Evolutionary conservation across 2,888 invertebrate genomes (phyloP).

Genomic region (Dolichopus griseipennis): DNA sequence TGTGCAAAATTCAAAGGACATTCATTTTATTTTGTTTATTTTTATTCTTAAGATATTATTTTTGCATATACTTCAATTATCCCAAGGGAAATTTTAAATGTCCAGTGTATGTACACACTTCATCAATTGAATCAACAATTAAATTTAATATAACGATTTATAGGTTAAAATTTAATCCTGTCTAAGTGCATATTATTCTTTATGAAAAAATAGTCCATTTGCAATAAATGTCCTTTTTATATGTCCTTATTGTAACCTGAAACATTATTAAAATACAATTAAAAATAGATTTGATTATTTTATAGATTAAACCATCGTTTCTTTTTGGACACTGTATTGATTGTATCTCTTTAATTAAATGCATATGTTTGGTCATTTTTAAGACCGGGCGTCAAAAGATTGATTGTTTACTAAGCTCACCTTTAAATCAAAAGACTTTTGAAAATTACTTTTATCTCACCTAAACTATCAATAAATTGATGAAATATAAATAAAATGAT

Average conservation of each 20-base stretch:
- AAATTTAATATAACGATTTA: neutral
- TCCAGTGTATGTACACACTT: too few species aligned
- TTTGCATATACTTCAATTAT: neutral
- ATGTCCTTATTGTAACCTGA: neutral
- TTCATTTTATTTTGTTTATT: neutral
- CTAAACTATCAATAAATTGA: neutral
- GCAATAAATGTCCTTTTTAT: too few species aligned
- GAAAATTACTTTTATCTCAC: neutral
- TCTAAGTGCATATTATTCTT: neutral
- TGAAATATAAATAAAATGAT: neutral
- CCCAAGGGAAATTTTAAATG: neutral
- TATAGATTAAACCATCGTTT: too few species aligned
- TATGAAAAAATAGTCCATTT: too few species aligned
- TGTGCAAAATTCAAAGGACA: neutral
- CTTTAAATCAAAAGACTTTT: neutral
- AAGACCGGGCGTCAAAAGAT: neutral
- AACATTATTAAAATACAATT: constrained; percentile 4
- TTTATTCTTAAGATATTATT: neutral
- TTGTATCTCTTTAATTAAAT: neutral
- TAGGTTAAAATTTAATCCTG: neutral
- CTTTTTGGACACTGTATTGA: neutral
- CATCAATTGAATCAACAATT: too few species aligned
- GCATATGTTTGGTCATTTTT: neutral
- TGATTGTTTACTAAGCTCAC: neutral
- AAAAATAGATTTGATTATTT: neutral